Evolutionary conservation across 30 jellyfish, hydroid and myxozoan genomes (phyloP).

Genomic region (Catostylus mosaicus): DNA sequence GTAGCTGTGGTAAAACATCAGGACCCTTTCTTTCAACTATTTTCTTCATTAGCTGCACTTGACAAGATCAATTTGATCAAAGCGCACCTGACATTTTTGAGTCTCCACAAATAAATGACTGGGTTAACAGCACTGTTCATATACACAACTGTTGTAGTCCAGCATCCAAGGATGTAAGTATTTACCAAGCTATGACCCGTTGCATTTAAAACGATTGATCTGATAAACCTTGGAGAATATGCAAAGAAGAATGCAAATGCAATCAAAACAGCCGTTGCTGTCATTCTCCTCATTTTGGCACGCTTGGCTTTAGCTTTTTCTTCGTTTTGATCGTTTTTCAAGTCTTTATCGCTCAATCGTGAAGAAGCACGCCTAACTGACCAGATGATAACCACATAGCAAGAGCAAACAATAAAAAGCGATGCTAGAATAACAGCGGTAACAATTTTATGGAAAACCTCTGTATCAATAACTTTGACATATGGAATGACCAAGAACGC

Average conservation of each 20-base stretch:
- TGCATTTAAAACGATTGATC: background rate
- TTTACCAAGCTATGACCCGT: background rate
- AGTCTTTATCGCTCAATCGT: background rate
- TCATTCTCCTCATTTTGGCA: background rate
- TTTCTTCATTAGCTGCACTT: background rate
- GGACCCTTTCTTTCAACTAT: background rate
- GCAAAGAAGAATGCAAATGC: background rate
- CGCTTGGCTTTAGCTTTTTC: background rate
- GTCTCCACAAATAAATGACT: background rate
- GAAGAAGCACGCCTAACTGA: background rate
- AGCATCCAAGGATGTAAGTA: background rate
- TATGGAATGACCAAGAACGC: slow-evolving; percentile 1
- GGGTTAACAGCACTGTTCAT: slow-evolving; percentile 19
- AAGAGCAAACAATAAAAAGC: background rate
- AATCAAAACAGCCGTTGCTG: background rate
- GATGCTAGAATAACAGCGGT: background rate
- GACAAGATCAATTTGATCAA: background rate
- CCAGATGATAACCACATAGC: background rate
- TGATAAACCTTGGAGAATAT: background rate
- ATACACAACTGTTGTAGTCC: background rate
- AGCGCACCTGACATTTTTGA: background rate
- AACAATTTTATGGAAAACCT: background rate
- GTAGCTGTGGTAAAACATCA: too few species aligned
- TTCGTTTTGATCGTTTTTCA: background rate
- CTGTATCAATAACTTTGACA: background rate